A percentile compares a stretch with the other conserved stretches of the same genome.
phyloP scores from a whole-genome alignment of 2,888 invertebrate species.

The Trypoxylon attenuatum region DNA sequence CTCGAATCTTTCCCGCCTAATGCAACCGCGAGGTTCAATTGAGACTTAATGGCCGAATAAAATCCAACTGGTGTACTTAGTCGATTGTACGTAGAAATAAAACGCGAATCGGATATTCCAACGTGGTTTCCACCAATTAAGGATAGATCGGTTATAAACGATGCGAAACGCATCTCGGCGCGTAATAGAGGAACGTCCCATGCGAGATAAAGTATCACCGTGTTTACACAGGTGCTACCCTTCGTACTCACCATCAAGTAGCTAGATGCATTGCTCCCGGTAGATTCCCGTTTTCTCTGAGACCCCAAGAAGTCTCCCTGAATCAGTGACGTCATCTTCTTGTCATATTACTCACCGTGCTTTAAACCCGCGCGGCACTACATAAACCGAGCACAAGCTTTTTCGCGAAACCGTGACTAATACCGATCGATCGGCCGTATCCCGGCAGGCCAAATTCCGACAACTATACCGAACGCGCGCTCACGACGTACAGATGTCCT shows the following conservation, averaged over 20 bases:
- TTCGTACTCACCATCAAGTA: slow-evolving; percentile 65
- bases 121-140: background rate
- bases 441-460: no score
- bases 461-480: no score
- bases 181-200: background rate
- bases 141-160: background rate
- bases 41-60: no score
- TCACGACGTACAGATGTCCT: no score
- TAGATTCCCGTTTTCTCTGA: slow-evolving; percentile 68
- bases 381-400: no score
- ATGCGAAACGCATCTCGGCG: background rate
- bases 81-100: no score
- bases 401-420: no score
- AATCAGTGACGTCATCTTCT: slow-evolving; percentile 67
- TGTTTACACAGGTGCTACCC: background rate
- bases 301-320: slow-evolving; percentile 66
- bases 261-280: slow-evolving; percentile 69
- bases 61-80: no score
- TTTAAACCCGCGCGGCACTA: slow-evolving; percentile 24
- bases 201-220: background rate
- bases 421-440: no score
- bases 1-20: no score
- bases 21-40: no score
- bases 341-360: slow-evolving; percentile 59
- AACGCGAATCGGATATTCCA: no score